phyloP scores from a whole-genome alignment of 2,113 vertebrate genomes.

The Mustela nigripes region DNA sequence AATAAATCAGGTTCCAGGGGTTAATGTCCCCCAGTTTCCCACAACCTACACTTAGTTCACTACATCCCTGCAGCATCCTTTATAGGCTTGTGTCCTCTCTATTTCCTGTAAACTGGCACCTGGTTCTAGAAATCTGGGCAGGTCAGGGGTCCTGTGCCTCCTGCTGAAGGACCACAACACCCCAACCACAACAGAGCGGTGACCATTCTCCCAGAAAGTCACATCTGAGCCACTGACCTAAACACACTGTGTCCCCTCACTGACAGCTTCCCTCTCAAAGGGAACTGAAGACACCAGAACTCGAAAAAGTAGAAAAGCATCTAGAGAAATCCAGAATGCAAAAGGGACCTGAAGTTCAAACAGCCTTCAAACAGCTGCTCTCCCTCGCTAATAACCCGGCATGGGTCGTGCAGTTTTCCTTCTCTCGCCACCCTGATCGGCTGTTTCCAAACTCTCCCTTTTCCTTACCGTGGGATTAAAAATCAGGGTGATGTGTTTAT shows the following conservation, averaged over 20 bases:
- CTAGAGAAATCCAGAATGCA: background rate
- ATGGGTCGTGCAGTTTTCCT: fast-evolving
- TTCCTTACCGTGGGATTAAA: conserved; percentile 95
- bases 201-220: background rate
- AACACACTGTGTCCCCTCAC: background rate
- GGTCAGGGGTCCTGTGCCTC: background rate
- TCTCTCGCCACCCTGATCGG: background rate
- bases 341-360: background rate
- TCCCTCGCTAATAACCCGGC: background rate
- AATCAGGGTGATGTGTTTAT: conserved; percentile 95
- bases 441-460: too few species aligned
- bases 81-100: background rate
- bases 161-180: background rate
- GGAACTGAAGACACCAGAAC: background rate
- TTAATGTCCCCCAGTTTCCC: background rate
- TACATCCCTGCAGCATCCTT: background rate
- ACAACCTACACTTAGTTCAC: background rate
- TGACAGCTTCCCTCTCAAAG: background rate
- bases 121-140: background rate
- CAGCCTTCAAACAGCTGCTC: background rate
- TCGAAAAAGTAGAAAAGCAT: background rate
- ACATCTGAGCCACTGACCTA: background rate
- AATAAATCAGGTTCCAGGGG: background rate
- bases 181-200: fast-evolving
- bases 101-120: background rate